These are phyloP conservation scores for Colostygia pectinataria DNA, from an alignment of 2,888 invertebrate genomes.

Conservation along the genomic window DNA sequence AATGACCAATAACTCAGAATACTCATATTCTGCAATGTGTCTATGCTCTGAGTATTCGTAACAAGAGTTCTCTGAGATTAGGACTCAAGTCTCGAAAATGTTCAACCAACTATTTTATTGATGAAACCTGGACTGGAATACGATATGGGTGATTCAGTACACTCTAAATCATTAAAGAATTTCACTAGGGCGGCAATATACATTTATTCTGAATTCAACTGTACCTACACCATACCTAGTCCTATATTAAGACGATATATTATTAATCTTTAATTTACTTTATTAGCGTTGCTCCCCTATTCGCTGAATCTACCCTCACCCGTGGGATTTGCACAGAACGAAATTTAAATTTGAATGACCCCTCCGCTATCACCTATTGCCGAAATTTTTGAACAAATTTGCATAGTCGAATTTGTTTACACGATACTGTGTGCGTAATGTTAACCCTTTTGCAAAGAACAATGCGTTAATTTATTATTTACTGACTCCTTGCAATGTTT, in stretches of 20 bases:
- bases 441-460: slow-evolving; percentile 29
- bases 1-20: no score
- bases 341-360: slow-evolving; percentile 82
- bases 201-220: no score
- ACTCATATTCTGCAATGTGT: no score
- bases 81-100: no score
- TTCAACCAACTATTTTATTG: no score
- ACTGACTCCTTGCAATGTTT: neutral
- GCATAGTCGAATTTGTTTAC: slow-evolving; percentile 36
- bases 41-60: no score
- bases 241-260: slow-evolving; percentile 78
- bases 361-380: slow-evolving; percentile 56
- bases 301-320: slow-evolving; percentile 56
- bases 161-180: slow-evolving; percentile 48
- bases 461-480: slow-evolving; percentile 26
- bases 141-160: slow-evolving; percentile 35
- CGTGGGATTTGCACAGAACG: slow-evolving; percentile 70
- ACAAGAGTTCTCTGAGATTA: no score
- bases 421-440: slow-evolving; percentile 28
- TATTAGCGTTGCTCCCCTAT: slow-evolving; percentile 75
- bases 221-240: slow-evolving; percentile 51
- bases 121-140: neutral
- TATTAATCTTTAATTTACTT: slow-evolving; percentile 84
- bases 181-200: slow-evolving; percentile 51
- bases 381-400: slow-evolving; percentile 53